Evolutionary conservation across 2,797 vertebrate genomes (phyloP), one percentile per base, ranked within the genome.

Genomic region (Nyctalus aviator): DNA sequence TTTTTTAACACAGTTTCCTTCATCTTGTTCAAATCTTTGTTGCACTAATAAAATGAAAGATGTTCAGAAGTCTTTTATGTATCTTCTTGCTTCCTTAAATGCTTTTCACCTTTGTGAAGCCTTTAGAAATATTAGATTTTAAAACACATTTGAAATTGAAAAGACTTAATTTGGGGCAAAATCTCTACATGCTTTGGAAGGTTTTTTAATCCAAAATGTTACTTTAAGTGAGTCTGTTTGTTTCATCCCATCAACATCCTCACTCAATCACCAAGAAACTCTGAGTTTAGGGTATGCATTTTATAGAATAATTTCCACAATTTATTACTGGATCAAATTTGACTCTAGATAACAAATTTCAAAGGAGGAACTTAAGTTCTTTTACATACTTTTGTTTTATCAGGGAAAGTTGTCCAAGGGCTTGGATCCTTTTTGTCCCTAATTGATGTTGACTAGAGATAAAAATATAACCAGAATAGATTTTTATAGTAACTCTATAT

Each of bases 91-190:
- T 69, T 84, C 14, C 17, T n/a, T n/a, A 62, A 11, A 46, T 72
- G 18, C 6, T 82, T 81, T 90, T 84, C 44, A 83, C 4, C 55
- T 12, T 17, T 44, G 30, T 30, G 50, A 84, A 59, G 15, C 9
- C n/a, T 68, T 90, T 62, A 72, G 81, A 84, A 94, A 79, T 57
- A 71, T 13, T 81, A 69, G 9, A 7, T 57, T 81, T 84, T 81
- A 53, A 92, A 92, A 73, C 25, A 46, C 41, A 30, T 77, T 75
- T 78, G n/a, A 50, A 90, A 68, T 8, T 50, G 37, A 72, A 18
- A 81, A 73, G 13, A 72, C 64, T 44, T 44, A 55, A 17, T 59
- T 23, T 41, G 76, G 30, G 46, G 20, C n/a, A 79, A 93, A 83
- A 44, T n/a, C 27, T 88, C 35, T 57, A n/a, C 13, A 68, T 17